A percentile compares a stretch with the other conserved stretches of the same genome.
Conservation (phyloP, 2,113 vertebrate genomes). For the Pelusios castaneus region DNA sequence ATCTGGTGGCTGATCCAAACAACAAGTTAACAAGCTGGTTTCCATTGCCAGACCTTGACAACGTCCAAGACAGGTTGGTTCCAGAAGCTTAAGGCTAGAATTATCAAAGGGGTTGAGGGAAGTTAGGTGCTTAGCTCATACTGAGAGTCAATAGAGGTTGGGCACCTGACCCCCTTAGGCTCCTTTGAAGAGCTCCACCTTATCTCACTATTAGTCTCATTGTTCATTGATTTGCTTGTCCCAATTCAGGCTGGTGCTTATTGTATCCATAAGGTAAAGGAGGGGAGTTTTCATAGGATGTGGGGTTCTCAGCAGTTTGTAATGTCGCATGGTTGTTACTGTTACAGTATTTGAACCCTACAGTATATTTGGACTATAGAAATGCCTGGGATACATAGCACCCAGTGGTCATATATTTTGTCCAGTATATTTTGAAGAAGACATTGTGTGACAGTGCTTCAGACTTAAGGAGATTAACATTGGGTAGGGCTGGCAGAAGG, state of each 20-base stretch:
- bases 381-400: background rate
- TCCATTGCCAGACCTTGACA: background rate
- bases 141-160: conserved; percentile 34
- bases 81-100: background rate
- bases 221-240: background rate
- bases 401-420: background rate
- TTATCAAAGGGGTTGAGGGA: conserved; percentile 36
- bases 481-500: background rate
- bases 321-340: background rate
- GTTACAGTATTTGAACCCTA: background rate
- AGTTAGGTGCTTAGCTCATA: conserved; percentile 15
- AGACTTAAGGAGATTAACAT: background rate
- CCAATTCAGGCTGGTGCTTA: background rate
- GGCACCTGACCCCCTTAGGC: background rate
- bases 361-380: background rate
- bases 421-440: background rate
- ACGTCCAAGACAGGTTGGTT: conserved; percentile 30
- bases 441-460: fast-evolving
- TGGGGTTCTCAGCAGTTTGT: background rate
- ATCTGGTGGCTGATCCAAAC: background rate
- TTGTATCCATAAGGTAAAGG: background rate
- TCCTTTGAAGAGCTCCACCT: conserved; percentile 9
- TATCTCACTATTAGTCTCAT: background rate
- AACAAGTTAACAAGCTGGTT: background rate
- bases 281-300: background rate